A percentile compares a stretch with the other conserved stretches of the same genome.
Evolutionary conservation across 2,888 invertebrate genomes (phyloP).

Genomic region (Torymus tubicola): DNA sequence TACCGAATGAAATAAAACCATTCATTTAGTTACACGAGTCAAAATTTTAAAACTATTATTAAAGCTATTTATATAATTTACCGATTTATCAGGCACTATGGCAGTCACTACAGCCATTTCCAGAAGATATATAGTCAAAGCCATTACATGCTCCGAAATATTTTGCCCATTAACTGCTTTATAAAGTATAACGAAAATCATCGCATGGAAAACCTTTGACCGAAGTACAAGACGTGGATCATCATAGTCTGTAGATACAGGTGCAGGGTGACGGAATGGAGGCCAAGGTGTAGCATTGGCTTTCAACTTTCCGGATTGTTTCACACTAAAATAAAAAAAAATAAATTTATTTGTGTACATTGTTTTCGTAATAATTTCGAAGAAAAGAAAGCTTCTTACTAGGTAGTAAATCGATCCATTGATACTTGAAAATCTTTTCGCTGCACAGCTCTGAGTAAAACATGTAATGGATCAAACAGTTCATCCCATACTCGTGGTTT

Average conservation of each 20-base stretch:
- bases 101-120: conserved; percentile 86
- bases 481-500: conserved; percentile 93
- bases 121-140: conserved; percentile 90
- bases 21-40: neutral
- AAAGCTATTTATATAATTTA: conserved; percentile 61
- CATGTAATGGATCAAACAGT: conserved; percentile 96
- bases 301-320: conserved; percentile 80
- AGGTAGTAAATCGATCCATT: conserved; percentile 93
- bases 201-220: conserved; percentile 83
- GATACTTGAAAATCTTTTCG: conserved; percentile 95
- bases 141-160: conserved; percentile 92
- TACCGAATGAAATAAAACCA: conserved; percentile 56
- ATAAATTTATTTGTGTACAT: neutral
- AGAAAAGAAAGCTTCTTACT: conserved; percentile 80
- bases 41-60: neutral
- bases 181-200: conserved; percentile 89
- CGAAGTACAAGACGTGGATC: conserved; percentile 83
- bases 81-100: conserved; percentile 75
- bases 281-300: conserved; percentile 85
- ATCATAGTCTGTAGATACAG: conserved; percentile 81
- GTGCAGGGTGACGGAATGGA: conserved; percentile 85
- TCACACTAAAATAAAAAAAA: conserved; percentile 76
- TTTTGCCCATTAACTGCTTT: conserved; percentile 87
- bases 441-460: conserved; percentile 92
- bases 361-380: too few relatives aligned